Base-by-base conservation (phyloP, 2,888 invertebrate species). In the Acronicta aceris region DNA sequence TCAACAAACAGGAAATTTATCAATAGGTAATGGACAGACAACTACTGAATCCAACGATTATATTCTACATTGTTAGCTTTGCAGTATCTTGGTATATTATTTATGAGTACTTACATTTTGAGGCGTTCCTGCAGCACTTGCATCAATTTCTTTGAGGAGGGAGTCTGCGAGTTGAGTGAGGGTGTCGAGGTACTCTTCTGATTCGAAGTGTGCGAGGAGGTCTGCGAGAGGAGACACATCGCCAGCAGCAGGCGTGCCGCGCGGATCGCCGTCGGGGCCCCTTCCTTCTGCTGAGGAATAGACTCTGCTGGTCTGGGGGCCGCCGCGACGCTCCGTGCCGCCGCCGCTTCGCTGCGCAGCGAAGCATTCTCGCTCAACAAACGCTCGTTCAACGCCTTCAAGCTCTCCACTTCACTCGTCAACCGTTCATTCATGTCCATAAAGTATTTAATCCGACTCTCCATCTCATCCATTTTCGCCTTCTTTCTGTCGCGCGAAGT, bases 401-500 rank as follows among this genome's bases (percentile, higher is more conserved):
- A 89, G 60, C 95, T 95, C 72, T 96, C 93, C 74, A 97, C 96
- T 81, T 97, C 97, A 56, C 95, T 94, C 27, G 95, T 88, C 41
- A 98, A 86, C 38, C 95, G 88, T 72, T 96, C 96, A 71, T 97
- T 97, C 76, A 94, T 94, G 6, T 96, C 95, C 71, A 95, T 95
- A 36, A 97, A 90, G 46, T 95, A 89, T 66, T 95, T 93, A 6
- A 97, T 95, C 41, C 96, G 96, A 12, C 91, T 87, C 87, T 99
- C 99, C 95, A 99, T 96, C 76, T 98, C 98, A 74, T 98, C 97
- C 96, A 99, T 97, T 86, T 97, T 97, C 0, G 98, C 98, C 89
- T 99, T 99, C 88, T 99, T 99, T 46, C 99, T 96, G 90, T 99
- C 99, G 56, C 99, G 96, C 0, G 99, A 99, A 49, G 98, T 98